These are phyloP conservation scores for Hybognathus amarus DNA, from an alignment of 2,797 vertebrate genomes.

Conservation along the genomic window DNA sequence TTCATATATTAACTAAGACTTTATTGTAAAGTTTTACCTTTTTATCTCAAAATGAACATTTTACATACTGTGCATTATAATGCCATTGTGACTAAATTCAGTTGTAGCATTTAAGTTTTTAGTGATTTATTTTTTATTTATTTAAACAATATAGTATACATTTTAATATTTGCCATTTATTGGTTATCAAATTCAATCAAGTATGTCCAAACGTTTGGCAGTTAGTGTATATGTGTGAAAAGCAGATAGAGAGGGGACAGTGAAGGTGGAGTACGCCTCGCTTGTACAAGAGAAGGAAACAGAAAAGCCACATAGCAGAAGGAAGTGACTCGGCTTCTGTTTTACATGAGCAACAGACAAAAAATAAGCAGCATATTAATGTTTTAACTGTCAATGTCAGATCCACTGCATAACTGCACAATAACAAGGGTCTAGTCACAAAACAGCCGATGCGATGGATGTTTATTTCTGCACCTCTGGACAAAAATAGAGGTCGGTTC, in stretches of 20 bases:
- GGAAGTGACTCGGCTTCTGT: constrained; percentile 51
- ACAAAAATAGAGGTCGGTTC: constrained; percentile 27
- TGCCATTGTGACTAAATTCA: background rate
- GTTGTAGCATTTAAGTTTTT: background rate
- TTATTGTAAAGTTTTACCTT: background rate
- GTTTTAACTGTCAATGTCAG: background rate
- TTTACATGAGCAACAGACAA: background rate
- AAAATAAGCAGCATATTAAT: background rate
- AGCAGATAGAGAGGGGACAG: background rate
- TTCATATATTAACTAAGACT: too few species aligned
- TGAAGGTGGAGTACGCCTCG: background rate
- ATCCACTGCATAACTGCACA: constrained; percentile 1
- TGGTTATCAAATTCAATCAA: background rate
- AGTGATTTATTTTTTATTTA: background rate
- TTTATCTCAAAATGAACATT: background rate
- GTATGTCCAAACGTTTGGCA: background rate
- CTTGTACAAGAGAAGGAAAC: constrained; percentile 37
- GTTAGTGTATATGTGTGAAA: background rate
- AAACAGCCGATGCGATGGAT: background rate
- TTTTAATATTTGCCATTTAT: background rate
- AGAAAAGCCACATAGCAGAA: constrained; percentile 25
- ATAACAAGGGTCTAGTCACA: constrained; percentile 7
- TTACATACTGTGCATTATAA: background rate
- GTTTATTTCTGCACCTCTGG: constrained; percentile 7
- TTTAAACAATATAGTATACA: background rate